Evolutionary conservation across 1,140 invertebrate genomes (phyloP).

Genomic region (Drosophila asahinai): DNA sequence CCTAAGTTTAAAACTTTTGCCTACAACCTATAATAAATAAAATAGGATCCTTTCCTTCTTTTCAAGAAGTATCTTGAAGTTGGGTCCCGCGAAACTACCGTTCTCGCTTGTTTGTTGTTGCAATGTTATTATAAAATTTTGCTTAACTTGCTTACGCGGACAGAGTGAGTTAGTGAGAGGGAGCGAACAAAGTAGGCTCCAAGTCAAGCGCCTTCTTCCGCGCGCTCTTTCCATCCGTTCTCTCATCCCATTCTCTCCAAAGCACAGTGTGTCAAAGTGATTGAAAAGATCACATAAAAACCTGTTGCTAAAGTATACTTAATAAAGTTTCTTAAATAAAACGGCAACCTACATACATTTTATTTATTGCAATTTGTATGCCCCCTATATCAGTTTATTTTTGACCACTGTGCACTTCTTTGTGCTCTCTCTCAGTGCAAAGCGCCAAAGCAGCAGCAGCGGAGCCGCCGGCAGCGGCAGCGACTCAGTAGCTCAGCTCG

Average conservation of each 20-base stretch:
- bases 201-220: constrained; percentile 13
- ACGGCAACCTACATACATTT: too few relatives aligned
- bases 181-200: constrained; percentile 10
- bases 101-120: background rate
- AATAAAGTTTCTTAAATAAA: too few relatives aligned
- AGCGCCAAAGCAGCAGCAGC: constrained; percentile 21
- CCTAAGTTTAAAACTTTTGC: too few relatives aligned
- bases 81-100: background rate
- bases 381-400: background rate
- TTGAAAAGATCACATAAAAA: background rate
- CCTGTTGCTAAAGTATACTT: background rate
- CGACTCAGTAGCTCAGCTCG: constrained; percentile 8
- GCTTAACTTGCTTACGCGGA: constrained; percentile 33
- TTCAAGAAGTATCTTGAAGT: constrained; percentile 1
- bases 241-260: background rate
- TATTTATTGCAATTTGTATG: too few relatives aligned
- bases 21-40: too few relatives aligned
- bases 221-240: too few relatives aligned
- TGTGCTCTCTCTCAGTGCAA: background rate
- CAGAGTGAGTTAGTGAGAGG: constrained; percentile 9
- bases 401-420: background rate
- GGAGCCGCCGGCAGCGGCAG: constrained; percentile 7
- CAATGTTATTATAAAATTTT: constrained; percentile 15
- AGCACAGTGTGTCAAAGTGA: background rate
- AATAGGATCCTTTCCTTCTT: background rate